A percentile compares a stretch with the other conserved stretches of the same genome.
phyloP scores from a whole-genome alignment of 2,113 vertebrate species.

The Neoarius graeffei region DNA sequence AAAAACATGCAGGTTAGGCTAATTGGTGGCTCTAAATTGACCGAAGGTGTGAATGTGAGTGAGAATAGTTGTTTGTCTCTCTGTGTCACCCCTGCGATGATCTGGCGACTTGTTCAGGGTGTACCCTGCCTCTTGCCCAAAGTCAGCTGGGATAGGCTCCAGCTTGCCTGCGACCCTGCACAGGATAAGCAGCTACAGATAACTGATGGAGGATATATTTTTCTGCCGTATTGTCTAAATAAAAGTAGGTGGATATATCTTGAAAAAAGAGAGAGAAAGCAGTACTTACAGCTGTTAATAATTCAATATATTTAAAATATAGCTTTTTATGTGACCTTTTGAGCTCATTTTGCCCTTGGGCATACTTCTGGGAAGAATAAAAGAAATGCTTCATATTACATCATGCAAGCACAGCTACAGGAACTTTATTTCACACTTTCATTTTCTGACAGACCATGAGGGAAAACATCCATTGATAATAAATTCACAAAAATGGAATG shows the following conservation, averaged over 20 bases:
- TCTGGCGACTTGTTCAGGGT: no score
- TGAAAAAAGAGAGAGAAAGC: background rate
- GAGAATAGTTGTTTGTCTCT: no score
- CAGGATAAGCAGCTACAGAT: no score
- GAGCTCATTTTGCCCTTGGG: background rate
- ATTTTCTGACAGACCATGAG: background rate
- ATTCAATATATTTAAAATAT: background rate
- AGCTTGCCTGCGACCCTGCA: no score
- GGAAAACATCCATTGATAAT: conserved; percentile 15
- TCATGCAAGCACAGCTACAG: background rate
- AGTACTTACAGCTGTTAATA: background rate
- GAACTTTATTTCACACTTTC: conserved; percentile 16
- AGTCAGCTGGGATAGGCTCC: no score
- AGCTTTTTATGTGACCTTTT: background rate
- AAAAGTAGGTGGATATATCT: background rate
- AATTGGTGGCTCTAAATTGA: no score
- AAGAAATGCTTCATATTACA: background rate
- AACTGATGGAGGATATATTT: background rate
- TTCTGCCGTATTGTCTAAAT: background rate
- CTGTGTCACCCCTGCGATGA: no score
- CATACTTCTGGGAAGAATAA: background rate
- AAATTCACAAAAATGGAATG: conserved; percentile 37
- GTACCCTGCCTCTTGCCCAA: no score
- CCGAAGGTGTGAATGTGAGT: no score
- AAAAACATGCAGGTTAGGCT: no score